A percentile compares a stretch with the other conserved stretches of the same genome.
phyloP scores from a whole-genome alignment of 2,113 vertebrate genomes.

The Epinephelus lanceolatus region DNA sequence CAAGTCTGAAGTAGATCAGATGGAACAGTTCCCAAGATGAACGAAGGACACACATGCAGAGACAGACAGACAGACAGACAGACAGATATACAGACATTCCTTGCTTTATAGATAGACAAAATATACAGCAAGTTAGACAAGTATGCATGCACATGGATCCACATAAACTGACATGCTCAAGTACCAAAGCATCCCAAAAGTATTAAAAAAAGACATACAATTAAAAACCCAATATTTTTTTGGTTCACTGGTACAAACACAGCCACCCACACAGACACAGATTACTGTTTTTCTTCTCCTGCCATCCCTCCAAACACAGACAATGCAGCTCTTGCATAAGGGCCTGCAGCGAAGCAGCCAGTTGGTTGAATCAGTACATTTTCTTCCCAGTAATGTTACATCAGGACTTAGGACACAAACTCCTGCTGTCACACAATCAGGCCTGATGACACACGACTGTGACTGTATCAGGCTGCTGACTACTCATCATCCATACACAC shows the following conservation, averaged over 20 bases:
- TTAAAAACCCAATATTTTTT: background rate
- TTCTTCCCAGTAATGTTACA: background rate
- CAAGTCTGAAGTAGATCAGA: too few species aligned
- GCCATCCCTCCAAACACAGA: background rate
- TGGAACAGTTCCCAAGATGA: too few species aligned
- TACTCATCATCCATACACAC: background rate
- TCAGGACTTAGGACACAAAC: conserved; percentile 17
- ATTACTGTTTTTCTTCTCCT: background rate
- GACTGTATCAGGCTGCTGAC: conserved; percentile 28
- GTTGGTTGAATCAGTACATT: conserved; percentile 12
- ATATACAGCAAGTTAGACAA: too few species aligned
- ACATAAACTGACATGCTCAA: background rate
- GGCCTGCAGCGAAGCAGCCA: background rate
- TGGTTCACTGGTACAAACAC: background rate
- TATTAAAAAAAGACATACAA: too few species aligned
- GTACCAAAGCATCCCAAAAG: background rate
- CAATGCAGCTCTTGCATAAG: conserved; percentile 2
- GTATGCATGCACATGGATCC: too few species aligned
- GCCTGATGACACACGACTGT: conserved; percentile 25
- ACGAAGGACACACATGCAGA: too few species aligned
- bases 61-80: too few species aligned
- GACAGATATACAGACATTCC: too few species aligned
- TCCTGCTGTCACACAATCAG: conserved; percentile 26
- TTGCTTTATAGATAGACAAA: too few species aligned
- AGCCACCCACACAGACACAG: background rate